These are phyloP conservation scores for Chionoecetes opilio DNA, from an alignment of 1,140 invertebrate genomes.

Conservation along the genomic window DNA sequence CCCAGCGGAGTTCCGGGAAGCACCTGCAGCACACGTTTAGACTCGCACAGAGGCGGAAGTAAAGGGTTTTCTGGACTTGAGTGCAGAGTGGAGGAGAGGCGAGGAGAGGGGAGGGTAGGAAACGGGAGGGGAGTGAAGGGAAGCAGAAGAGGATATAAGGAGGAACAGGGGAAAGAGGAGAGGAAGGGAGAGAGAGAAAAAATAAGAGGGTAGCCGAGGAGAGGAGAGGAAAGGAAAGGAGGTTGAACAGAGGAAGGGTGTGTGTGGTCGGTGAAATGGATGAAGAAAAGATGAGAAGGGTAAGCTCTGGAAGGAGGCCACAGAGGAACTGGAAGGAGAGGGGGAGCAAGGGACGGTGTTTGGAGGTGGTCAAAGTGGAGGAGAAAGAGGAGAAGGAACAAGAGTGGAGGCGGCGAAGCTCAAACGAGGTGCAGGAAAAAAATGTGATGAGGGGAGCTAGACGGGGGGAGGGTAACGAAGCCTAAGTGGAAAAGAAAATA, in stretches of 20 bases:
- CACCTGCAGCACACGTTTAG: background rate
- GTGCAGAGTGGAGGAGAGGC: slow-evolving; percentile 13
- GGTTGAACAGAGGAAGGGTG: background rate
- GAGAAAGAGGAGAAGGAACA: background rate
- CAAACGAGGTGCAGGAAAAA: background rate
- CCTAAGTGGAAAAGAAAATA: background rate
- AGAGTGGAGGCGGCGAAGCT: background rate
- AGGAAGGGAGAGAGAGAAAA: too few relatives aligned
- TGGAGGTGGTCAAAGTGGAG: background rate
- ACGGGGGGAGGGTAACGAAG: background rate
- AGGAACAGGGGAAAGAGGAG: too few relatives aligned
- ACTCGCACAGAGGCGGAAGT: slow-evolving; percentile 6
- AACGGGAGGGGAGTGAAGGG: background rate
- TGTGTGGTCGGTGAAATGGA: background rate
- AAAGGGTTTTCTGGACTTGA: slow-evolving; percentile 16
- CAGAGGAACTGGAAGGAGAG: background rate
- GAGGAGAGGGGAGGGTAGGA: background rate
- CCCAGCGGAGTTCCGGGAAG: background rate
- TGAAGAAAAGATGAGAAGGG: background rate
- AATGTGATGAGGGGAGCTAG: slow-evolving; percentile 14
- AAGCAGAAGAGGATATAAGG: background rate
- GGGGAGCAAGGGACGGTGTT: background rate
- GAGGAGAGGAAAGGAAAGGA: background rate
- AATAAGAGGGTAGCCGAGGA: background rate
- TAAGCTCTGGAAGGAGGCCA: background rate